Base-by-base conservation (phyloP, 2,888 invertebrate genomes). In the Cheilosia scutellata region DNA sequence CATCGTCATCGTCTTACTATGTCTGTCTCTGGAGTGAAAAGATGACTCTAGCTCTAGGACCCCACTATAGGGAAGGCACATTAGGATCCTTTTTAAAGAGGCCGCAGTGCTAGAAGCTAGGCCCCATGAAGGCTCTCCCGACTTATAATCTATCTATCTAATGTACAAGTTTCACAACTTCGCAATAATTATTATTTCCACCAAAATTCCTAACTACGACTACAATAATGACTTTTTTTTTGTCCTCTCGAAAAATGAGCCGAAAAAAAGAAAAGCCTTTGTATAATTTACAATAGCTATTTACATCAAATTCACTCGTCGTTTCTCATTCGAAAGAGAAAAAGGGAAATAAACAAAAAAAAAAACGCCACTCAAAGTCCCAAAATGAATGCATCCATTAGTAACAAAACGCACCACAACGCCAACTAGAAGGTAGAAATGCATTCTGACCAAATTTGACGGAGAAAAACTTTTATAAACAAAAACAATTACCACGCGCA, bases 401-500 rank as follows among this genome's bases (percentile, higher is more conserved):
- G 79, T 76, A 76, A 49, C 47, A 74, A 65, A 71, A 66, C 63
- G 44, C 47, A 44, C 44, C 49, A 44, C 44, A 37, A 37, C 57
- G 55, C 40, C 68, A 75, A 68, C 44, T 71, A 60, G 58, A 77
- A 76, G 44, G 37, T 29, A 77, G 66, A 71, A 76, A 79, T 79
- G 80, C 74, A 76, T 80, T 84, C 60, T 76, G 75, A 57, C 80
- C 84, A 84, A 84, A 80, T 80, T 49, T 42, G 16, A 29, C 20
- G 20, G 44, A 68, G 68, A 58, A 71, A 65, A 70, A 68, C 72
- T 44, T 78, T 68, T 74, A 74, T 62, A 80, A 84, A 80, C 70
- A 84, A 84, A 80, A 84, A 84, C 84, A 76, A 84, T 80, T 76
- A 75, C 84, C 72, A 72, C 82, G 58, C 72, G 37, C 33, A 63